phyloP scores from a whole-genome alignment of 1,140 invertebrate genomes.

The Pinna nobilis region DNA sequence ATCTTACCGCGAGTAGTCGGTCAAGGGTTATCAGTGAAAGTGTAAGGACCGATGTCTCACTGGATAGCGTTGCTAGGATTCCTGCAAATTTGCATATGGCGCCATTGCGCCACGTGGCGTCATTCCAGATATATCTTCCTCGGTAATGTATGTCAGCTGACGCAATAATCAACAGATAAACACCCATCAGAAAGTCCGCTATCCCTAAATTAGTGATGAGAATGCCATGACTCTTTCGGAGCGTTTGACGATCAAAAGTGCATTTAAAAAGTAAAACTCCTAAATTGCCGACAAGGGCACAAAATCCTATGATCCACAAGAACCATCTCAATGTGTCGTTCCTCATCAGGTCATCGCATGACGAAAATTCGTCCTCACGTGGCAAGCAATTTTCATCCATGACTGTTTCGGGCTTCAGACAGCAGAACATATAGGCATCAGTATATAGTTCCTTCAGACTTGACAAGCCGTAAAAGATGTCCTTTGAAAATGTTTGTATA shows the following conservation, averaged over 20 bases:
- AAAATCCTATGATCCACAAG: slow-evolving; percentile 54
- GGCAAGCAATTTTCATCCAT: slow-evolving; percentile 44
- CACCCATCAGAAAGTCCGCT: slow-evolving; percentile 68
- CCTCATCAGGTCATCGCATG: slow-evolving; percentile 51
- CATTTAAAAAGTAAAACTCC: slow-evolving; percentile 44
- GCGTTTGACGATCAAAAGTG: slow-evolving; percentile 23
- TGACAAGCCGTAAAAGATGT: slow-evolving; percentile 41
- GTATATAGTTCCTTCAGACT: slow-evolving; percentile 32
- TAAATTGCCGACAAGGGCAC: slow-evolving; percentile 50
- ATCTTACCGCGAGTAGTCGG: slow-evolving; percentile 56
- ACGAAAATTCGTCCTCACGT: slow-evolving; percentile 48
- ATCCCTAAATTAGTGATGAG: slow-evolving; percentile 61
- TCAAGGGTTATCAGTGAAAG: slow-evolving; percentile 65
- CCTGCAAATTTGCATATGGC: slow-evolving; percentile 59
- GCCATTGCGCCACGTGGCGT: slow-evolving; percentile 52
- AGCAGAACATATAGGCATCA: slow-evolving; percentile 54
- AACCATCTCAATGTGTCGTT: slow-evolving; percentile 44
- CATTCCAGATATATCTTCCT: slow-evolving; percentile 57
- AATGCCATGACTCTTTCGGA: slow-evolving; percentile 45
- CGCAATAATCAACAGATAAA: slow-evolving; percentile 67
- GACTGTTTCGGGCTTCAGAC: slow-evolving; percentile 37
- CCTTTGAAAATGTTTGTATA: slow-evolving; percentile 31
- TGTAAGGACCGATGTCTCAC: slow-evolving; percentile 53
- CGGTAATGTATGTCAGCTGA: slow-evolving; percentile 57
- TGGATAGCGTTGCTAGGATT: slow-evolving; percentile 56